These are phyloP conservation scores for Laspeyria flexula DNA, from an alignment of 2,888 invertebrate genomes.

Conservation along the genomic window DNA sequence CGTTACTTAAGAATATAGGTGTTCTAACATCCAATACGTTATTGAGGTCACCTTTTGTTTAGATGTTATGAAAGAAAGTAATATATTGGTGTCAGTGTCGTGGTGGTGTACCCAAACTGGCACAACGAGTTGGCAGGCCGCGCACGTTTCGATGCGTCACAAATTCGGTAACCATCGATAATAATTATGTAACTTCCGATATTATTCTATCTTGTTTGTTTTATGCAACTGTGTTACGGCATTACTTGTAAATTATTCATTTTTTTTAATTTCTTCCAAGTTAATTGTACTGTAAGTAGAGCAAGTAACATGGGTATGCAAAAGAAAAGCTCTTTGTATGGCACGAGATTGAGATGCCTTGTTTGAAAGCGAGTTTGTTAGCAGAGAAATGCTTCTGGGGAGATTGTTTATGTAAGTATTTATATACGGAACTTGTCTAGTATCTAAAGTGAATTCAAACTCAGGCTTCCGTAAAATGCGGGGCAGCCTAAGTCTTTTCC, in stretches of 20 bases:
- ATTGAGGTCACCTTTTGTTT: constrained; percentile 69
- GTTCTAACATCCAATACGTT: constrained; percentile 17
- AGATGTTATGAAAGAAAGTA: constrained; percentile 71
- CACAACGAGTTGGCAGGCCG: constrained; percentile 66
- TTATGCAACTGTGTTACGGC: constrained; percentile 62
- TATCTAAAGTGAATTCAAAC: too few species aligned
- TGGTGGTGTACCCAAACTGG: constrained; percentile 60
- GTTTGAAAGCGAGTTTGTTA: constrained; percentile 20
- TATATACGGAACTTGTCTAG: background rate
- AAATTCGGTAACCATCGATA: constrained; percentile 63
- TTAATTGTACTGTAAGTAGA: constrained; percentile 16
- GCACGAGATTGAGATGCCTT: constrained; percentile 6
- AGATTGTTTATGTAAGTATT: background rate
- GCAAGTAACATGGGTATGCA: constrained; percentile 8
- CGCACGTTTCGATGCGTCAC: constrained; percentile 73
- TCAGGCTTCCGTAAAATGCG: too few species aligned
- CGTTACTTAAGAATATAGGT: constrained; percentile 2
- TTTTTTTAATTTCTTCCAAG: constrained; percentile 23
- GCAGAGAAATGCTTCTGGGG: background rate
- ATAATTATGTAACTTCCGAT: constrained; percentile 71
- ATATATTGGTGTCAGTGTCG: constrained; percentile 78
- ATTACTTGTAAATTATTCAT: constrained; percentile 34
- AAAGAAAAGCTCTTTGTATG: constrained; percentile 17
- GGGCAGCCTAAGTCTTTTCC: too few species aligned
- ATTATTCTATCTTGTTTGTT: constrained; percentile 59